A percentile compares a stretch with the other conserved stretches of the same genome.
These are phyloP conservation scores for Spisula solida DNA, from an alignment of 2,888 invertebrate species.

Conservation along the genomic window DNA sequence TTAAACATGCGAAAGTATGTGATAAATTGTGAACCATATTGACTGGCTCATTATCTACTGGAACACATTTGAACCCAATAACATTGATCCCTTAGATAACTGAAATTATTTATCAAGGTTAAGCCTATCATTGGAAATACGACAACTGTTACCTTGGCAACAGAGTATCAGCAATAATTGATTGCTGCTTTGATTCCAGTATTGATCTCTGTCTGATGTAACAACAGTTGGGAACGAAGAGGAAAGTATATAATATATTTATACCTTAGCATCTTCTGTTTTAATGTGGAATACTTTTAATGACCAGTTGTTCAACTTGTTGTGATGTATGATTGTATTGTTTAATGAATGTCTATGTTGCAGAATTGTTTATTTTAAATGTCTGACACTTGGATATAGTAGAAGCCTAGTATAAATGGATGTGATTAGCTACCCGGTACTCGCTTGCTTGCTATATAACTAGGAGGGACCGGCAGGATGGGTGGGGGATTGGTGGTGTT, in stretches of 20 bases:
- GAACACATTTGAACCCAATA: not conserved
- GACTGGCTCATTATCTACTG: no score
- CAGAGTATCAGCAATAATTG: conserved; percentile 13
- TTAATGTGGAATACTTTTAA: not conserved
- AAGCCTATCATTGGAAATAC: not conserved
- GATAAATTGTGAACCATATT: no score
- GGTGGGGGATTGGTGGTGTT: no score
- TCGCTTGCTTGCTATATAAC: no score
- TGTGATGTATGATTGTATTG: not conserved
- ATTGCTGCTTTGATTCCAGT: not conserved
- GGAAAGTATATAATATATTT: not conserved
- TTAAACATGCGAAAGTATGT: no score
- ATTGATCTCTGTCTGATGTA: not conserved
- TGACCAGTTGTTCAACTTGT: no score
- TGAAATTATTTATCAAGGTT: not conserved
- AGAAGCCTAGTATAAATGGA: not conserved
- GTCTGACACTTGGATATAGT: not conserved
- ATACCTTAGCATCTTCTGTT: not conserved
- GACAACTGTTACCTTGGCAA: conserved; percentile 27
- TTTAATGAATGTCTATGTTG: not conserved
- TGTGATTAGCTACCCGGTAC: no score
- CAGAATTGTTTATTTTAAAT: not conserved
- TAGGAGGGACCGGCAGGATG: no score
- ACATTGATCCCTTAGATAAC: not conserved
- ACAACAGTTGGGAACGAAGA: not conserved